Evolutionary conservation across 2,888 invertebrate species (phyloP).

Genomic region (Cyrtodaria siliqua): DNA sequence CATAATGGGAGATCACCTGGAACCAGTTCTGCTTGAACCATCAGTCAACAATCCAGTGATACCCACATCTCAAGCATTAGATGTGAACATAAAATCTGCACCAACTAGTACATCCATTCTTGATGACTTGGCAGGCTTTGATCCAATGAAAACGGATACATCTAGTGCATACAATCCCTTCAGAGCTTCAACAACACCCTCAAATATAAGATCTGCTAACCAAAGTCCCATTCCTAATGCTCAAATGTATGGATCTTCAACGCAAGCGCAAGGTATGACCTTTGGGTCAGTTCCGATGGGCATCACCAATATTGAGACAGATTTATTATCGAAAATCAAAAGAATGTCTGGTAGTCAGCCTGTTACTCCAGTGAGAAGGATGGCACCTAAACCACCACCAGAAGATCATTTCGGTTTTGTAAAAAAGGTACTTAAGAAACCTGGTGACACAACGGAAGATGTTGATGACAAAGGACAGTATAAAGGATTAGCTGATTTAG

Average conservation of each 20-base stretch:
- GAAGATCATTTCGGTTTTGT: slow-evolving; percentile 61
- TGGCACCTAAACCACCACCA: slow-evolving; percentile 16
- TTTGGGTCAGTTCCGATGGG: slow-evolving; percentile 28
- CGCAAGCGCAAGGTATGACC: slow-evolving; percentile 10
- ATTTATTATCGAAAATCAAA: slow-evolving; percentile 58
- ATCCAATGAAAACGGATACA: slow-evolving; percentile 54
- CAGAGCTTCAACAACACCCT: background rate
- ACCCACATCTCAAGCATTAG: background rate
- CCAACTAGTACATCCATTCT: slow-evolving; percentile 18
- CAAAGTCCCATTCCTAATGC: slow-evolving; percentile 11
- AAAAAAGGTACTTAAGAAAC: slow-evolving; percentile 45
- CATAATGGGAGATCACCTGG: slow-evolving; percentile 8
- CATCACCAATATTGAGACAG: slow-evolving; percentile 40
- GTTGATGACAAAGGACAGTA: slow-evolving; percentile 51
- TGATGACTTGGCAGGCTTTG: slow-evolving; percentile 60
- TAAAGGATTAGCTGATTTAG: slow-evolving; percentile 39
- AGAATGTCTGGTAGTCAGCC: slow-evolving; percentile 47
- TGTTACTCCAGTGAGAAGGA: slow-evolving; percentile 54
- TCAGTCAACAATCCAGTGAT: background rate
- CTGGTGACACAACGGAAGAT: background rate
- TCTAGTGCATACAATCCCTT: background rate
- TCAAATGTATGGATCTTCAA: slow-evolving; percentile 16
- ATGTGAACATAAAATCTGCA: background rate
- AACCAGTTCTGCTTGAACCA: slow-evolving; percentile 18
- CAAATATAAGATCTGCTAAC: background rate